These are phyloP conservation scores for Bothrops jararaca DNA, from an alignment of 2,113 vertebrate genomes.

Conservation along the genomic window DNA sequence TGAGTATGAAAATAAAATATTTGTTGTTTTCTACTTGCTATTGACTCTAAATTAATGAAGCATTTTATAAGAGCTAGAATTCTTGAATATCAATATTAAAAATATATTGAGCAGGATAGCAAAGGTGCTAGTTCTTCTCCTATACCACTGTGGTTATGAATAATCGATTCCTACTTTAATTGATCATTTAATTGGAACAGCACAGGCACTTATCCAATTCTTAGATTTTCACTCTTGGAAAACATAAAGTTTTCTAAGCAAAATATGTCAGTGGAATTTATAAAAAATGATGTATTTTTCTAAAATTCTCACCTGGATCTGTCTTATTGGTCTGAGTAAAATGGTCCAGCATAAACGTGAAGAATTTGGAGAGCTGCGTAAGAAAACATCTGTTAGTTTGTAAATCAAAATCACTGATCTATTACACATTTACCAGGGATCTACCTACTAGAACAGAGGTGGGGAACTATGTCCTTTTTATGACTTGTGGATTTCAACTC, in stretches of 20 bases:
- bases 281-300: background rate
- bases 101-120: background rate
- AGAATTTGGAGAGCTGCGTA: constrained; percentile 89
- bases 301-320: constrained; percentile 74
- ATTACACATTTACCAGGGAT: background rate
- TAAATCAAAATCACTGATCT: background rate
- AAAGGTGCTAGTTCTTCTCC: background rate
- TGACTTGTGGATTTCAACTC: background rate
- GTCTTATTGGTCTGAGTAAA: constrained; percentile 69
- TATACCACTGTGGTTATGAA: background rate
- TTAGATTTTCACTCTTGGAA: background rate
- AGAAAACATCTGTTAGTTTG: constrained; percentile 42
- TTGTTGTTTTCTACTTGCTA: background rate
- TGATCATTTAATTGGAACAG: background rate
- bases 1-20: background rate
- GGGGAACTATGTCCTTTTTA: too few species aligned
- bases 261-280: background rate
- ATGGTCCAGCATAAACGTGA: constrained; percentile 92
- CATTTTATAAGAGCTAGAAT: background rate
- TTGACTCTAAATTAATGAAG: background rate
- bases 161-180: background rate
- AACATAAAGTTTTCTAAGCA: background rate
- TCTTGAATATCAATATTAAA: background rate
- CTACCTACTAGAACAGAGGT: background rate
- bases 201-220: background rate